Evolutionary conservation across 2,113 vertebrate genomes (phyloP).

Genomic region (Jacana jacana): DNA sequence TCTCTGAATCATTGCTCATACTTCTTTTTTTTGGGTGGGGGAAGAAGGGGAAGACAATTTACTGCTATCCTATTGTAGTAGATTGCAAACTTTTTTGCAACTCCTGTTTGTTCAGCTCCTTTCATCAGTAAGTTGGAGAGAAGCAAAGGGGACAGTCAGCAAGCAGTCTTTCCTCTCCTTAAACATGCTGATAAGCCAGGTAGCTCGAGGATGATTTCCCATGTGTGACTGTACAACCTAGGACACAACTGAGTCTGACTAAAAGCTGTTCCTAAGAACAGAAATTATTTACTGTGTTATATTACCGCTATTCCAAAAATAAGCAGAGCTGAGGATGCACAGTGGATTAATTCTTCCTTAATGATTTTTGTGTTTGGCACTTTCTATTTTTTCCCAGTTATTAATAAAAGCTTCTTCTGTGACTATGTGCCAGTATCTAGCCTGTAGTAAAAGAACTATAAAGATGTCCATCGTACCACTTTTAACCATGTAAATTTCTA

Average conservation of each 20-base stretch:
- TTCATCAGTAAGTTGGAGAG: not conserved
- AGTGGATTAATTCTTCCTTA: not conserved
- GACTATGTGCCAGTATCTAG: not conserved
- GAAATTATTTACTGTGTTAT: not conserved
- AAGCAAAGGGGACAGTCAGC: not conserved
- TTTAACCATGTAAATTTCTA: not conserved
- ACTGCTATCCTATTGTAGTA: not conserved
- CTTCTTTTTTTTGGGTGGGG: not conserved
- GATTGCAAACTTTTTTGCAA: not conserved
- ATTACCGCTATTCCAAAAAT: not conserved
- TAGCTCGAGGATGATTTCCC: not conserved
- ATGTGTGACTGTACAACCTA: not conserved
- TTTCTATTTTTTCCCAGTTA: not conserved
- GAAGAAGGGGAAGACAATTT: not conserved
- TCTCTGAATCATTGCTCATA: not conserved
- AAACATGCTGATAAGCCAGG: not conserved
- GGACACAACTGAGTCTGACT: not conserved
- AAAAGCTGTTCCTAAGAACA: not conserved
- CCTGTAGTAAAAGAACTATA: not conserved
- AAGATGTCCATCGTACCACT: not conserved
- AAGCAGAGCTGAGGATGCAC: not conserved
- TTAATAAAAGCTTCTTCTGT: not conserved
- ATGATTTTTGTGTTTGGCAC: not conserved
- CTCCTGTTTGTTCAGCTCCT: not conserved
- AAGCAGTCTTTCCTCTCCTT: not conserved